Evolutionary conservation across 2,113 vertebrate genomes (phyloP).

Genomic region (Mustelus asterias): DNA sequence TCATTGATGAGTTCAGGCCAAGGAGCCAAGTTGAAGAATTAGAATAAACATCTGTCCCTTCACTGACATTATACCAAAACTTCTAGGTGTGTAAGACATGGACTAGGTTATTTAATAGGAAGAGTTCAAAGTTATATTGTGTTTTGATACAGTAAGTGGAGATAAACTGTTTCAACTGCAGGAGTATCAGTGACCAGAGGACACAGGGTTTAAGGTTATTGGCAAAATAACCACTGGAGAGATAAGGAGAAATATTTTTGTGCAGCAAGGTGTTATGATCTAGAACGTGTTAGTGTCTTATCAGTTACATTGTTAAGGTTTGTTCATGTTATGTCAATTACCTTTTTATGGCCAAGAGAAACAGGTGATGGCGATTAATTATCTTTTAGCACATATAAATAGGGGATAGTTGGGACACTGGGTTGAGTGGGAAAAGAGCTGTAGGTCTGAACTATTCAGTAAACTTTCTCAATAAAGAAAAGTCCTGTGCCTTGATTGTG

Average conservation of each 20-base stretch:
- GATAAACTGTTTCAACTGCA: neutral
- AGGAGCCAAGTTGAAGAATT: neutral
- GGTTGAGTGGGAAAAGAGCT: too few species aligned
- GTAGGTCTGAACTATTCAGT: too few species aligned
- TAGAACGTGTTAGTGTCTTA: neutral
- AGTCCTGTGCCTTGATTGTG: too few species aligned
- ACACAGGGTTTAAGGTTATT: neutral
- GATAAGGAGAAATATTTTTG: neutral
- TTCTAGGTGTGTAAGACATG: neutral
- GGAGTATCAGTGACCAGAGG: neutral
- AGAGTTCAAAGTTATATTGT: neutral
- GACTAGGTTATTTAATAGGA: neutral
- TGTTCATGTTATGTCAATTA: too few species aligned
- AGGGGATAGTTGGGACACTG: too few species aligned
- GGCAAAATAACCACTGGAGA: neutral
- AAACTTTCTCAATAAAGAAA: too few species aligned
- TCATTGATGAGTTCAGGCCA: neutral
- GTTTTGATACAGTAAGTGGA: neutral
- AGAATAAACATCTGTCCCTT: neutral
- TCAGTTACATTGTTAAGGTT: too few species aligned
- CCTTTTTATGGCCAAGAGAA: too few species aligned
- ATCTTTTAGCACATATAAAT: too few species aligned
- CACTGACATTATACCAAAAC: neutral
- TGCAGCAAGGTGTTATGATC: neutral
- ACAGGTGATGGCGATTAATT: too few species aligned